A percentile compares a stretch with the other conserved stretches of the same genome.
Conservation (phyloP, 1,140 invertebrate species). For the Drosophila asahinai region DNA sequence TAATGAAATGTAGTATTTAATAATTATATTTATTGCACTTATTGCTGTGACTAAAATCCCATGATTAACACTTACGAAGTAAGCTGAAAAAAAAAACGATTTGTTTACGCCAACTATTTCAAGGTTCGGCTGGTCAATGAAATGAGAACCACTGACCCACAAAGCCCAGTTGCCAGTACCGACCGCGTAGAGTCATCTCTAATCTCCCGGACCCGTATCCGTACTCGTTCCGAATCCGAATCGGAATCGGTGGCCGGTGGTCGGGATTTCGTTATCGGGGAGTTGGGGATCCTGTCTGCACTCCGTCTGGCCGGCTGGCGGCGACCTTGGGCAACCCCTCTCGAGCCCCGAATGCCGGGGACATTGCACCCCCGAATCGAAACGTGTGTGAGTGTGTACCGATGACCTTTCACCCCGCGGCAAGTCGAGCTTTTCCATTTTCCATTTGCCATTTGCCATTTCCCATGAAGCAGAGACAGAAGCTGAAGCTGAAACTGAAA, state of each 20-base stretch:
- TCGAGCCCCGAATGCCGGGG: background rate
- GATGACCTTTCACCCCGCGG: conserved; percentile 38
- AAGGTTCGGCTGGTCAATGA: conserved; percentile 39
- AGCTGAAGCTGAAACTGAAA: conserved; percentile 9
- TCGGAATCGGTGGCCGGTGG: conserved; percentile 4
- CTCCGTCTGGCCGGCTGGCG: conserved; percentile 42
- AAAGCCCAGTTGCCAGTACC: conserved; percentile 19
- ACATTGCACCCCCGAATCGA: conserved; percentile 29
- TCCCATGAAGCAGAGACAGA: conserved; percentile 10
- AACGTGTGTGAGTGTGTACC: background rate
- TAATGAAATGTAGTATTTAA: background rate
- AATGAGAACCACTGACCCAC: conserved; percentile 38
- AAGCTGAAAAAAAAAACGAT: conserved; percentile 7
- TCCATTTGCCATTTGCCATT: conserved; percentile 22
- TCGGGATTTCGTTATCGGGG: conserved; percentile 14
- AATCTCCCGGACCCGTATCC: conserved; percentile 21
- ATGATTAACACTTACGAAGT: no score
- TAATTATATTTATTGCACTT: background rate
- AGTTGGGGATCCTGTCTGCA: conserved; percentile 37
- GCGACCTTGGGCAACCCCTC: conserved; percentile 35
- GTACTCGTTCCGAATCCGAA: conserved; percentile 18
- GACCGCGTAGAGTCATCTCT: conserved; percentile 18
- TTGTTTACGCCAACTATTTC: conserved; percentile 31
- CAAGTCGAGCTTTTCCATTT: conserved; percentile 21
- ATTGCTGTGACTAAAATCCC: no score